Base-by-base conservation (phyloP, 1,140 invertebrate genomes). In the Drosophila novamexicana region DNA sequence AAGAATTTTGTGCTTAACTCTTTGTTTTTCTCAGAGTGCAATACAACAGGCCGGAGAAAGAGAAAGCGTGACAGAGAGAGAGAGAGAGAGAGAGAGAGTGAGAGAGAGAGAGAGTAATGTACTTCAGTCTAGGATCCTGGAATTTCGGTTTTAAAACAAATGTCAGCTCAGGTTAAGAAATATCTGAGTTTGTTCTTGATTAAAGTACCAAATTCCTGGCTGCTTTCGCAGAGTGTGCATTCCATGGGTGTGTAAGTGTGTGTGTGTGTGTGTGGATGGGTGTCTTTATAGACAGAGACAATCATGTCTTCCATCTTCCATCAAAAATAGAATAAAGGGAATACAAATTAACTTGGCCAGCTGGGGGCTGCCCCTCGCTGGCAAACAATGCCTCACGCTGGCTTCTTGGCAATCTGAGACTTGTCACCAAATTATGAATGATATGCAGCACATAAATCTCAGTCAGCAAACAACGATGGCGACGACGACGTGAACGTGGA, bases 401-500 rank as follows among this genome's bases (percentile, higher is more conserved):
- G 39, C 50, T 47, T 37, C 14, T 32, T 42, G 53, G 83, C 83
- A 88, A 86, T 86, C 80, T 84, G 84, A 88, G 80, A 78, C 84
- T 89, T 89, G 84, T 89, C 84, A 89, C 84, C 84, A 90, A 89
- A 89, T 89, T 89, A 89, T 89, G 84, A 89, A 89, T 89, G 84
- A 89, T 89, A 89, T 89, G 80, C 85, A 79, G 81, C 81, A 81
- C 86, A 90, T 90, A 90, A 90, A 90, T 90, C 85, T 89, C 83
- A 89, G 83, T 86, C 84, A 79, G 84, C 79, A 86, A 86, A 86
- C 84, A 86, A 59, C 76, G 83, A 22, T 64, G 58, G 52, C 42
- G 66, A 65, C 77, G 81, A 74, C 81, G 68, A 57, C 47, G 66
- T 62, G 74, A 74, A 74, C 81, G 68, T 68, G 65, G 63, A 67